phyloP scores from a whole-genome alignment of 2,888 invertebrate species.

The Hesperia comma region DNA sequence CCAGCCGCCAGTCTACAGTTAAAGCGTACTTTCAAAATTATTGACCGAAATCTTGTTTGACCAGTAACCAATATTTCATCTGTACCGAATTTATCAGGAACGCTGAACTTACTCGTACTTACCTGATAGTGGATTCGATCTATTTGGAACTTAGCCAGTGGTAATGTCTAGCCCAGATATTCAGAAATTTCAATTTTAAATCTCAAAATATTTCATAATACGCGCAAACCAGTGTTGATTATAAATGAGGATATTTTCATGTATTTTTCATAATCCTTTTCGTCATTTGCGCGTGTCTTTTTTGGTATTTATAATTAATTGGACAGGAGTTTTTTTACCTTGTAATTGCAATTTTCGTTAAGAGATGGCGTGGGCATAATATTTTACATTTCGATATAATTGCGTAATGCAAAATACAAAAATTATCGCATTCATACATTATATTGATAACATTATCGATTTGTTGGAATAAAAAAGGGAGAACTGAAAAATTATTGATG shows the following conservation, averaged over 20 bases:
- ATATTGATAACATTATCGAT: too few relatives aligned
- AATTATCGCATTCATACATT: too few relatives aligned
- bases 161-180: slow-evolving; percentile 24
- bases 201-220: slow-evolving; percentile 24
- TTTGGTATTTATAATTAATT: too few relatives aligned
- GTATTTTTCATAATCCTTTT: too few relatives aligned
- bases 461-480: too few relatives aligned
- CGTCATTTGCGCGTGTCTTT: too few relatives aligned
- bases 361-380: too few relatives aligned
- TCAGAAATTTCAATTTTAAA: slow-evolving; percentile 35
- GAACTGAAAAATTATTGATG: too few relatives aligned
- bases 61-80: background rate
- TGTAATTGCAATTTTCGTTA: too few relatives aligned
- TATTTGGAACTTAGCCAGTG: slow-evolving; percentile 25
- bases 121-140: slow-evolving; percentile 28
- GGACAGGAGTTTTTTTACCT: too few relatives aligned
- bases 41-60: background rate
- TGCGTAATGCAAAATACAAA: too few relatives aligned
- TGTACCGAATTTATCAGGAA: slow-evolving; percentile 12
- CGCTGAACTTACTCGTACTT: slow-evolving; percentile 18
- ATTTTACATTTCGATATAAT: too few relatives aligned
- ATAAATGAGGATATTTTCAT: background rate
- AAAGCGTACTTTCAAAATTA: background rate
- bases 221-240: slow-evolving; percentile 6
- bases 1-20: background rate